Evolutionary conservation across 2,888 invertebrate species (phyloP).

Genomic region (Corbicula japonica): DNA sequence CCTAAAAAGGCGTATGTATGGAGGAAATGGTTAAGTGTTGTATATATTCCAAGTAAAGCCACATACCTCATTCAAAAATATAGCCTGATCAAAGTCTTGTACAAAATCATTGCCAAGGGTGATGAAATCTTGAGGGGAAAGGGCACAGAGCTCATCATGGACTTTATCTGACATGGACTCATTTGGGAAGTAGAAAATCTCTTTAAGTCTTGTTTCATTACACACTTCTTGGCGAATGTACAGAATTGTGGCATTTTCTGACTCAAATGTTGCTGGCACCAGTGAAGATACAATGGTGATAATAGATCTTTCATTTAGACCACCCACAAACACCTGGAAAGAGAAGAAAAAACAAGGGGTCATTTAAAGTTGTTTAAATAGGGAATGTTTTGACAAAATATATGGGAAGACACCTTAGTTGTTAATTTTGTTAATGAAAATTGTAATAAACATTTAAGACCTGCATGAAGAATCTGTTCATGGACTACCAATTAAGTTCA

Average conservation of each 20-base stretch:
- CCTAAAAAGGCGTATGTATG: too few relatives aligned
- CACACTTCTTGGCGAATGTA: constrained; percentile 56
- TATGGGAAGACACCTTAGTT: too few relatives aligned
- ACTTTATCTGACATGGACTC: constrained; percentile 63
- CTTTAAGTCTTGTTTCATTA: constrained; percentile 61
- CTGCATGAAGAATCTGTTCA: too few relatives aligned
- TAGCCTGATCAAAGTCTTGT: constrained; percentile 44
- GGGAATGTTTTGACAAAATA: too few relatives aligned
- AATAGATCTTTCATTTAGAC: constrained; percentile 40
- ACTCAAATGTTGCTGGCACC: constrained; percentile 40
- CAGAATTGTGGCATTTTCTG: constrained; percentile 36
- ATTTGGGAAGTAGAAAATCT: constrained; percentile 68
- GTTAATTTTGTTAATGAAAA: too few relatives aligned
- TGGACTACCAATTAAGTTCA: too few relatives aligned
- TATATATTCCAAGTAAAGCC: too few relatives aligned
- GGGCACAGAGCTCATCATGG: constrained; percentile 71
- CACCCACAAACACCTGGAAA: constrained; percentile 47
- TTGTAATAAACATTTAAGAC: too few relatives aligned
- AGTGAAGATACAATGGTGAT: constrained; percentile 47
- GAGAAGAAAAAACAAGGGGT: neutral
- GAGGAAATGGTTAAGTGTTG: too few relatives aligned
- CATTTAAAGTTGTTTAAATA: too few relatives aligned
- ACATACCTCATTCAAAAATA: constrained; percentile 65
- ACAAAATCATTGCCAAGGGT: constrained; percentile 64
- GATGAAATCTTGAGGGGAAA: constrained; percentile 61